Evolutionary conservation across 2,797 vertebrate genomes (phyloP).

Genomic region (Chelonia mydas): DNA sequence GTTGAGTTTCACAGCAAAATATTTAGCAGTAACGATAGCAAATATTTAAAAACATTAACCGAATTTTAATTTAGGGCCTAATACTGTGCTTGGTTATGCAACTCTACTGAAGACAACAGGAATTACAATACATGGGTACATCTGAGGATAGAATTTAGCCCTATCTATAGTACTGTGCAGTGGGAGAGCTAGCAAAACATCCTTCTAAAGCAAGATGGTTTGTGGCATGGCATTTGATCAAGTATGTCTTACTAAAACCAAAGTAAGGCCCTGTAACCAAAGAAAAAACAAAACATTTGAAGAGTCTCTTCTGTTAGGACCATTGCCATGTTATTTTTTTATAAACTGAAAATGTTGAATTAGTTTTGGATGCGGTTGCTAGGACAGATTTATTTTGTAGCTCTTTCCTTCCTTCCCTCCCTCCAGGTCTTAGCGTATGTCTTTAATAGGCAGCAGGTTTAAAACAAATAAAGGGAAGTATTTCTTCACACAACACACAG

Average conservation of each 20-base stretch:
- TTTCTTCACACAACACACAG: too few species aligned
- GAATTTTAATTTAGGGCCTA: constrained; percentile 28
- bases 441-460: neutral
- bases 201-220: constrained; percentile 28
- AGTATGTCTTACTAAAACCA: constrained; percentile 25
- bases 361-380: neutral
- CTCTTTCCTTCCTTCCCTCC: neutral
- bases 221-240: constrained; percentile 56
- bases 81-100: neutral
- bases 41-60: constrained; percentile 45
- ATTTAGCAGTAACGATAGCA: constrained; percentile 53
- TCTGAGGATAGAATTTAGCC: constrained; percentile 8
- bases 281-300: neutral
- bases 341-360: neutral
- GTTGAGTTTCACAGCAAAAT: constrained; percentile 52
- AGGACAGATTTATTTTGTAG: neutral
- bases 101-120: neutral
- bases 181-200: constrained; percentile 42
- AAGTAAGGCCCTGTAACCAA: neutral
- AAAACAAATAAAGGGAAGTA: too few species aligned
- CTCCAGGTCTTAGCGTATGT: neutral
- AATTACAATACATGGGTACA: constrained; percentile 31
- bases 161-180: constrained; percentile 27
- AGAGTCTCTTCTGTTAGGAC: constrained; percentile 7
- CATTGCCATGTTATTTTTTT: neutral